phyloP scores from a whole-genome alignment of 30 jellyfish, hydroid and myxozoan species.

The Rhopilema esculentum region DNA sequence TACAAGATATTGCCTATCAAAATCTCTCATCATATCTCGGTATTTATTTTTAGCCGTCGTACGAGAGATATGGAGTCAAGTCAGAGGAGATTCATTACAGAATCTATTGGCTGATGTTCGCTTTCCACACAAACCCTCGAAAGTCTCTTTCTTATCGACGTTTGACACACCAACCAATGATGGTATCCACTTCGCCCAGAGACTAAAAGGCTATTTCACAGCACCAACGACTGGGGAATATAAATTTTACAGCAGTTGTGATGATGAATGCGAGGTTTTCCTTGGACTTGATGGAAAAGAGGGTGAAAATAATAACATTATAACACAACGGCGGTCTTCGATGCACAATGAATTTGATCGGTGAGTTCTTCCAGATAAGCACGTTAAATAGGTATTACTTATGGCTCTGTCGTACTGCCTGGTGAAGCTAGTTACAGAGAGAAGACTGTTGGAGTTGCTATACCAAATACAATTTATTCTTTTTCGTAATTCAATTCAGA shows the following conservation, averaged over 20 bases:
- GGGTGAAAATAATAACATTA: constrained; percentile 89
- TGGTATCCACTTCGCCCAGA: constrained; percentile 77
- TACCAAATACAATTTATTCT: too few relatives aligned
- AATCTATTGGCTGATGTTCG: constrained; percentile 93
- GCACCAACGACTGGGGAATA: constrained; percentile 95
- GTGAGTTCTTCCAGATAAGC: constrained; percentile 15
- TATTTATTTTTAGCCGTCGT: constrained; percentile 59
- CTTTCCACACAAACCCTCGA: constrained; percentile 93
- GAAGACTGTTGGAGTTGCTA: too few relatives aligned
- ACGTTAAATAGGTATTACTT: not conserved
- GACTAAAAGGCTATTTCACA: constrained; percentile 86
- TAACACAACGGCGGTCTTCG: constrained; percentile 71
- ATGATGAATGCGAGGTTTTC: constrained; percentile 91
- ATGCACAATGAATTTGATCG: constrained; percentile 85
- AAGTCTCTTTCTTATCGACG: constrained; percentile 49
- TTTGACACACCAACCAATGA: constrained; percentile 82
- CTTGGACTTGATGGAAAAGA: constrained; percentile 95
- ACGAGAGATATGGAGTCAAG: constrained; percentile 86
- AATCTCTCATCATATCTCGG: not conserved
- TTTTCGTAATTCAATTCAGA: too few relatives aligned
- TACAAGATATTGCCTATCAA: not conserved
- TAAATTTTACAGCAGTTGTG: constrained; percentile 92
- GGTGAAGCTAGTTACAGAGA: too few relatives aligned
- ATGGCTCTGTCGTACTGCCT: too few relatives aligned
- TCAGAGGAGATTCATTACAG: constrained; percentile 84